Conservation (phyloP, 2,888 invertebrate species). For the Nebria salina region DNA sequence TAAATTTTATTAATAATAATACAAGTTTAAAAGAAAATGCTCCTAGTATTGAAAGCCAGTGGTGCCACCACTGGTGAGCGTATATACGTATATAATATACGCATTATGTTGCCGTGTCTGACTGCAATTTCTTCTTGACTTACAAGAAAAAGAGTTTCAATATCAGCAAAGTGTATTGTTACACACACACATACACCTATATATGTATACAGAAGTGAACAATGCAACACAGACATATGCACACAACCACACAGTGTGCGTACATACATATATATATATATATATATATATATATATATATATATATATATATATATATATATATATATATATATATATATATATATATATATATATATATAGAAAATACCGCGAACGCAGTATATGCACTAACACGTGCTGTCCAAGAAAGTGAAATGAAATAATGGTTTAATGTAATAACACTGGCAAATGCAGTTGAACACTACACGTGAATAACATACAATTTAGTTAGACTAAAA, state of each 20-base stretch:
- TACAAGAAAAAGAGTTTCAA: constrained; percentile 13
- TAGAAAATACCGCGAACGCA: background rate
- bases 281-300: no score
- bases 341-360: background rate
- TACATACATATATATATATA: no score
- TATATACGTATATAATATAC: constrained; percentile 7
- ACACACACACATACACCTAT: constrained; percentile 5
- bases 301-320: no score
- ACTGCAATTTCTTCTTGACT: constrained; percentile 24
- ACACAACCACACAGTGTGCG: background rate
- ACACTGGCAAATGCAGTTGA: background rate
- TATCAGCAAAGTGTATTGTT: constrained; percentile 13
- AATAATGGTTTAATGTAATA: background rate
- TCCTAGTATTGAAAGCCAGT: background rate
- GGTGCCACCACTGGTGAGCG: background rate
- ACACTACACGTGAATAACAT: background rate
- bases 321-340: no score
- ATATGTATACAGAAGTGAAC: background rate
- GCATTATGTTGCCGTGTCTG: constrained; percentile 3
- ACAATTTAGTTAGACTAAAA: background rate
- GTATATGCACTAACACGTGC: background rate
- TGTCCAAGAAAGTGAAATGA: background rate
- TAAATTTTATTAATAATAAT: background rate
- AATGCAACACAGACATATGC: background rate
- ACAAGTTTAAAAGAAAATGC: background rate